Percentiles rank a stretch among this genome's conserved stretches.
phyloP scores from a whole-genome alignment of 2,113 vertebrate genomes.

The Passer domesticus region DNA sequence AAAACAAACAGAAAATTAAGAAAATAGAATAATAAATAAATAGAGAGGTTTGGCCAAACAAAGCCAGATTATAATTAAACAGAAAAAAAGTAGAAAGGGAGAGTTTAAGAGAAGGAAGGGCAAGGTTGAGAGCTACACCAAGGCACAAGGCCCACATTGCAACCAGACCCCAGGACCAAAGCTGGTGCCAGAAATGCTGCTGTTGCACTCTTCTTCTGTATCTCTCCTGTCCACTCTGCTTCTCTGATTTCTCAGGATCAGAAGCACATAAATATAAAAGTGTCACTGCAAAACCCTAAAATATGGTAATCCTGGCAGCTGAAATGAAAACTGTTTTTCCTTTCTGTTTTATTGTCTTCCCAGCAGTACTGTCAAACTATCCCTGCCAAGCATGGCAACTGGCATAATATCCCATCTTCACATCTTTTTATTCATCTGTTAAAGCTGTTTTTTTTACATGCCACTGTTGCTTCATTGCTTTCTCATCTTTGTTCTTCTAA shows the following conservation, averaged over 20 bases:
- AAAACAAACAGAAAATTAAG: fast-evolving
- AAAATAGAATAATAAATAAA: fast-evolving
- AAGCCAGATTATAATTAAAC: neutral
- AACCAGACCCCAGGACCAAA: neutral
- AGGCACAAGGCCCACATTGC: neutral
- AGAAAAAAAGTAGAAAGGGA: neutral
- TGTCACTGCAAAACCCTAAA: neutral
- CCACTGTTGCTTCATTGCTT: neutral
- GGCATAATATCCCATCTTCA: neutral
- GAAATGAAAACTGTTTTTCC: constrained; percentile 18
- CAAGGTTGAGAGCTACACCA: neutral
- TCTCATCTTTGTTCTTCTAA: neutral
- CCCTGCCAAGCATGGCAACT: neutral
- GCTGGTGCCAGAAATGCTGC: neutral
- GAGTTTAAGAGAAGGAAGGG: neutral
- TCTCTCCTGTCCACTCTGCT: neutral
- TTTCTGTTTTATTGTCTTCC: constrained; percentile 26
- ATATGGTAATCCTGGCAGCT: neutral
- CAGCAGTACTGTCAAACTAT: neutral
- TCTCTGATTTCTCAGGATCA: neutral
- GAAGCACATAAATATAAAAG: neutral
- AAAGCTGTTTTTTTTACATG: neutral
- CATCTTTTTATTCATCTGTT: constrained; percentile 23
- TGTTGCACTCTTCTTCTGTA: neutral
- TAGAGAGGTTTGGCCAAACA: neutral